Percentiles rank a stretch among this genome's conserved stretches.
Evolutionary conservation across 2,113 vertebrate species (phyloP).

Genomic region (Neogobius melanostomus): DNA sequence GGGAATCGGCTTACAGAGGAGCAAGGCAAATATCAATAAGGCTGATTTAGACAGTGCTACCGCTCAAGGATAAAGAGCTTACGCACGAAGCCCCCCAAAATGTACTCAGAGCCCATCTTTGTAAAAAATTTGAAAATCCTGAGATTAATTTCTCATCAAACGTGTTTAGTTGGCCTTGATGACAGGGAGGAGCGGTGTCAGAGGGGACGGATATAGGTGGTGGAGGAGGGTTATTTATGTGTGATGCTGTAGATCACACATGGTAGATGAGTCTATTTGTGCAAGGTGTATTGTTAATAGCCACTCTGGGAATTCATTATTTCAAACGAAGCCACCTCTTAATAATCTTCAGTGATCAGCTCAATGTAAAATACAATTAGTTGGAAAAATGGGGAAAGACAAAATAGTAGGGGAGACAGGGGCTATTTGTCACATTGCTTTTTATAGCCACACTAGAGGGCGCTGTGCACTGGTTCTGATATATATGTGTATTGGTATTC

Average conservation of each 20-base stretch:
- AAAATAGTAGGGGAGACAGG: too few relatives aligned
- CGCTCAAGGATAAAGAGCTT: slow-evolving; percentile 68
- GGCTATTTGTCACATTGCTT: too few relatives aligned
- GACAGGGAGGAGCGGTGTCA: slow-evolving; percentile 38
- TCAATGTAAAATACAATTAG: background rate
- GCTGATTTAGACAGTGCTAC: slow-evolving; percentile 49
- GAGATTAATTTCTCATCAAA: slow-evolving; percentile 53
- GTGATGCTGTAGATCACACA: slow-evolving; percentile 28
- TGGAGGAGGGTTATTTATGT: background rate
- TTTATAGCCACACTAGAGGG: too few relatives aligned
- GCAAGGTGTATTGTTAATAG: too few relatives aligned
- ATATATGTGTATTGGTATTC: too few relatives aligned
- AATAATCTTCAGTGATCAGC: slow-evolving; percentile 20
- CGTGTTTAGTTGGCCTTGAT: slow-evolving; percentile 54
- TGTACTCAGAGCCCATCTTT: slow-evolving; percentile 48
- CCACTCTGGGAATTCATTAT: too few relatives aligned
- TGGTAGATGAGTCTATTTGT: slow-evolving; percentile 23
- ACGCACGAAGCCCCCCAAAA: slow-evolving; percentile 66
- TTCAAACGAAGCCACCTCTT: background rate
- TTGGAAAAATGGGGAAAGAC: too few relatives aligned
- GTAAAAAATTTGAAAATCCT: slow-evolving; percentile 64
- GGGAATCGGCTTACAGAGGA: slow-evolving; percentile 52
- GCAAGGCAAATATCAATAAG: slow-evolving; percentile 68
- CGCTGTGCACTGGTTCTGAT: too few relatives aligned
- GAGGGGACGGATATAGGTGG: slow-evolving; percentile 12